A percentile compares a stretch with the other conserved stretches of the same genome.
Evolutionary conservation across 2,797 vertebrate genomes (phyloP).

Genomic region (Aplochiton taeniatus): DNA sequence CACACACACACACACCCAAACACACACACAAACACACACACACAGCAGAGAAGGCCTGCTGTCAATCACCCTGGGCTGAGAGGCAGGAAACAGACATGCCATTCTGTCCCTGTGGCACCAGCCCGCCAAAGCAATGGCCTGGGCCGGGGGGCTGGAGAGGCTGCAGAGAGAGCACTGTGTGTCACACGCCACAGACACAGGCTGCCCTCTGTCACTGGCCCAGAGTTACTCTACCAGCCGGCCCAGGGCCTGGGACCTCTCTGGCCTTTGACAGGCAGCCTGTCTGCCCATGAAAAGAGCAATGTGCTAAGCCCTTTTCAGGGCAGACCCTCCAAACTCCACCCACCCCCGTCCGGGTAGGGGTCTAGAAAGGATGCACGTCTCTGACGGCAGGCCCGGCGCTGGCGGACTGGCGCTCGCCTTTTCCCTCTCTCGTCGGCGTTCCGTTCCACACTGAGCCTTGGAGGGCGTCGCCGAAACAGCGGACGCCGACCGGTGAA

Average conservation of each 20-base stretch:
- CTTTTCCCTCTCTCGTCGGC: neutral
- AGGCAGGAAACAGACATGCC: conserved; percentile 62
- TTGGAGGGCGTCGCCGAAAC: too few relatives aligned
- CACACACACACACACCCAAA: conserved; percentile 7
- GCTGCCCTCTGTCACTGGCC: neutral
- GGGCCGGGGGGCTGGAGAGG: conserved; percentile 55
- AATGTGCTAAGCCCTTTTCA: conserved; percentile 8
- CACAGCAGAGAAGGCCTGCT: conserved; percentile 47
- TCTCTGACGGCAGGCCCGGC: neutral
- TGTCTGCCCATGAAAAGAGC: conserved; percentile 10
- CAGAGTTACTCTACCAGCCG: neutral
- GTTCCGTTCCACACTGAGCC: too few relatives aligned
- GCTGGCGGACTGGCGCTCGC: neutral
- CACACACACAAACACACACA: conserved; percentile 26
- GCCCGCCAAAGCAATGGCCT: conserved; percentile 47
- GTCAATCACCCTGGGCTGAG: conserved; percentile 56
- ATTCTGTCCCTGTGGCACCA: conserved; percentile 59
- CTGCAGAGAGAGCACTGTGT: conserved; percentile 46
- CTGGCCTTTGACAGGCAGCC: conserved; percentile 5
- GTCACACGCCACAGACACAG: conserved; percentile 57
- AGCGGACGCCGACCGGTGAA: too few relatives aligned
- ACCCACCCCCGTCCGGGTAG: neutral
- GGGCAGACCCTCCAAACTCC: conserved; percentile 2
- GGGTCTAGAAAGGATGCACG: conserved; percentile 22
- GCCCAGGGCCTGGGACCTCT: neutral